Conservation (phyloP, 1,140 invertebrate genomes). For the Drosophila athabasca region DNA sequence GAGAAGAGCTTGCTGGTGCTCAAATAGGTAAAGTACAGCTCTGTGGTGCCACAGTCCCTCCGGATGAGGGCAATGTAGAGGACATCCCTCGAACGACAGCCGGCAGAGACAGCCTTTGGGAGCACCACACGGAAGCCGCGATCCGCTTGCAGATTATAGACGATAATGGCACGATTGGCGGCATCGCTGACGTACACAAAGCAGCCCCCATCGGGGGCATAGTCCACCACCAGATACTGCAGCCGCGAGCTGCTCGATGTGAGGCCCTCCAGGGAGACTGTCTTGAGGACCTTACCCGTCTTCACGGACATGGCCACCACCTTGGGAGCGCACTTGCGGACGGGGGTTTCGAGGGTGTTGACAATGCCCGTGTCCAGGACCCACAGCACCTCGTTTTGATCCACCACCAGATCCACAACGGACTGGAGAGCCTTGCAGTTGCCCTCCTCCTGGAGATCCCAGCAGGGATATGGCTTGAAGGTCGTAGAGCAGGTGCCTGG, state of each 20-base stretch:
- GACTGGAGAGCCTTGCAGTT: conserved; percentile 86
- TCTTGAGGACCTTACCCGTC: conserved; percentile 86
- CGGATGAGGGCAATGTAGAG: conserved; percentile 86
- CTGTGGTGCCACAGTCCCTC: conserved; percentile 84
- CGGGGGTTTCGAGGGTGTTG: conserved; percentile 85
- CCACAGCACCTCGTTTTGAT: conserved; percentile 85
- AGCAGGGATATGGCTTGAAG: conserved; percentile 85
- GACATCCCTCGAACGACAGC: conserved; percentile 84
- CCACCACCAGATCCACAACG: conserved; percentile 86
- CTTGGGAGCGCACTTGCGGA: conserved; percentile 85
- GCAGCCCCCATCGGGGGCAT: conserved; percentile 84
- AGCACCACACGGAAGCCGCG: conserved; percentile 86
- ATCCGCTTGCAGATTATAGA: conserved; percentile 86
- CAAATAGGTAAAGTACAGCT: conserved; percentile 86
- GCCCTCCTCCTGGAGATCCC: conserved; percentile 86
- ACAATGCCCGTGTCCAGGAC: conserved; percentile 86
- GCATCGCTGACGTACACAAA: conserved; percentile 87
- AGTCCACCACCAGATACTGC: conserved; percentile 87
- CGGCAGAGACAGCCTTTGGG: conserved; percentile 84
- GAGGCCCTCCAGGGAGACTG: conserved; percentile 85
- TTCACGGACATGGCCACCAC: conserved; percentile 85
- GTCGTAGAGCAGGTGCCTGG: conserved; percentile 83
- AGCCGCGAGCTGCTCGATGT: conserved; percentile 84
- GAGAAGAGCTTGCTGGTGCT: conserved; percentile 85
- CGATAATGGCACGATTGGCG: conserved; percentile 86